phyloP scores from a whole-genome alignment of 1,140 invertebrate genomes.

The Bombus fervidus region DNA sequence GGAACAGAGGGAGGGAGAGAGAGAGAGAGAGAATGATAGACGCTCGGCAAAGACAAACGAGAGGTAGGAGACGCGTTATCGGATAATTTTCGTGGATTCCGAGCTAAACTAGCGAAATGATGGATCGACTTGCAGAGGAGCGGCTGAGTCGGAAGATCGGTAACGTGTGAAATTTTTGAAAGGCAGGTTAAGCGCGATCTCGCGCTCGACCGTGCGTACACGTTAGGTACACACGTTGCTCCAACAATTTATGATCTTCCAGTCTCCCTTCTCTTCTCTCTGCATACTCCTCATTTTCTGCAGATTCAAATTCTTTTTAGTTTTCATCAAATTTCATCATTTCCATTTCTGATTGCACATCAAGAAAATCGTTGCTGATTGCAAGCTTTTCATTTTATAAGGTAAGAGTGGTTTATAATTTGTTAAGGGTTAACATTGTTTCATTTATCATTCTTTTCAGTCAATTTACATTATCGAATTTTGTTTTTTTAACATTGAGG shows the following conservation, averaged over 20 bases:
- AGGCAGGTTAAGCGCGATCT: constrained; percentile 67
- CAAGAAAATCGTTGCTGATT: no score
- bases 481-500: no score
- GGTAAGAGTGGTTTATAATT: no score
- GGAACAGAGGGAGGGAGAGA: neutral
- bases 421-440: no score
- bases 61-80: constrained; percentile 57
- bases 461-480: no score
- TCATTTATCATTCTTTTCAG: no score
- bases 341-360: no score
- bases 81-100: constrained; percentile 62
- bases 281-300: neutral
- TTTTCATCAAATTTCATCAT: neutral
- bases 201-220: constrained; percentile 56
- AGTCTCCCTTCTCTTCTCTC: constrained; percentile 10
- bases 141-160: constrained; percentile 51
- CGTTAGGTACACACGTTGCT: constrained; percentile 62
- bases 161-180: constrained; percentile 72
- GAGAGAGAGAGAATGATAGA: neutral
- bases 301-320: neutral
- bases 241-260: constrained; percentile 74
- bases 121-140: constrained; percentile 57
- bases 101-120: constrained; percentile 65
- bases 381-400: no score
- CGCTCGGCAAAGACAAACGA: constrained; percentile 57